A percentile compares a stretch with the other conserved stretches of the same genome.
These are phyloP conservation scores for Ptychodera flava DNA, from an alignment of 35 echinoderm and acorn worm genomes.

Conservation along the genomic window DNA sequence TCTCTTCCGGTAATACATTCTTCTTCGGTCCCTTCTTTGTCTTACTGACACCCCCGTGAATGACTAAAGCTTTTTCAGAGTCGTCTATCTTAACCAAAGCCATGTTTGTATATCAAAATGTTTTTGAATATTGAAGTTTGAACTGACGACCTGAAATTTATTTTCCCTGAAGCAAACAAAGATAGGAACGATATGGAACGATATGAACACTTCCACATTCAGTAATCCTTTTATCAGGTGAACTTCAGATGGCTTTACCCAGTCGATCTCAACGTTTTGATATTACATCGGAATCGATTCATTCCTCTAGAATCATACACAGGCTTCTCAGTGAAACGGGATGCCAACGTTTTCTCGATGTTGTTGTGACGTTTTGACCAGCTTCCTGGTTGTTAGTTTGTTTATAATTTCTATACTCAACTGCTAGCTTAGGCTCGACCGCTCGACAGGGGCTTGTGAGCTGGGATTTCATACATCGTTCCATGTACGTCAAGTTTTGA, in stretches of 20 bases:
- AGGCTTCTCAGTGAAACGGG: too few relatives aligned
- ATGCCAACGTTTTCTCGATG: too few relatives aligned
- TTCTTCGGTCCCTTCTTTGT: conserved; percentile 36
- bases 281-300: conserved; percentile 3
- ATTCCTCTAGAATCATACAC: too few relatives aligned
- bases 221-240: background rate
- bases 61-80: conserved; percentile 50
- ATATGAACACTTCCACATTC: background rate
- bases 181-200: background rate
- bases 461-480: too few relatives aligned
- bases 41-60: background rate
- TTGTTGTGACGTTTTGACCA: background rate
- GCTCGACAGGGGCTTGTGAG: too few relatives aligned
- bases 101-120: conserved; percentile 19
- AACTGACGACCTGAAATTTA: too few relatives aligned
- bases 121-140: too few relatives aligned
- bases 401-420: too few relatives aligned
- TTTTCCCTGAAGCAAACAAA: too few relatives aligned
- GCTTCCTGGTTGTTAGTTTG: background rate
- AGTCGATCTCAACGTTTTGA: background rate
- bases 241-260: conserved; percentile 12
- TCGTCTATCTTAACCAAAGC: conserved; percentile 41
- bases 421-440: too few relatives aligned
- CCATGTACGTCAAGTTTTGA: too few relatives aligned
- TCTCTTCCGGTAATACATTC: conserved; percentile 70